A percentile compares a stretch with the other conserved stretches of the same genome.
Evolutionary conservation across 1,140 invertebrate genomes (phyloP).

Genomic region (Ylistrum balloti): DNA sequence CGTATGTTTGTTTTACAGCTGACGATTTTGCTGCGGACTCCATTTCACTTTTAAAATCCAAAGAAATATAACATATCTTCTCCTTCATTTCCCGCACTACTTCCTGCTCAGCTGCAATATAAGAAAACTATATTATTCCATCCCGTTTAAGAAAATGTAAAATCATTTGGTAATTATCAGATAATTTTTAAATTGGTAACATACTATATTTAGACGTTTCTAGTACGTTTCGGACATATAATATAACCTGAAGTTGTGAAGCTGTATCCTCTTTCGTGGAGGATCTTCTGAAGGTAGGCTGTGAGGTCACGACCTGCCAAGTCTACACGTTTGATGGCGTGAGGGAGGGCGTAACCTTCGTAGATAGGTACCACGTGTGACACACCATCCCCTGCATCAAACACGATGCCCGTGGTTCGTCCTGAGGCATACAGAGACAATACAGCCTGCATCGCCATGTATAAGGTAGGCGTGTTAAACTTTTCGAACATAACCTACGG

Average conservation of each 20-base stretch:
- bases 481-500: constrained; percentile 83
- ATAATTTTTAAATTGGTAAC: too few species aligned
- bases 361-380: constrained; percentile 94
- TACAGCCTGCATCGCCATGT: constrained; percentile 89
- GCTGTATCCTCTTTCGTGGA: constrained; percentile 97
- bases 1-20: constrained; percentile 77
- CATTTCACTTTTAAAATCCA: constrained; percentile 86
- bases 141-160: too few species aligned
- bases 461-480: constrained; percentile 96
- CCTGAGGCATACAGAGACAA: constrained; percentile 83
- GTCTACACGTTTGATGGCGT: constrained; percentile 94
- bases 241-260: constrained; percentile 87
- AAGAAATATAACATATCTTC: constrained; percentile 82
- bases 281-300: constrained; percentile 96
- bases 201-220: too few species aligned
- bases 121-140: constrained; percentile 78
- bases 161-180: too few species aligned
- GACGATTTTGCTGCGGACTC: constrained; percentile 89
- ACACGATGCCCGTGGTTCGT: constrained; percentile 94
- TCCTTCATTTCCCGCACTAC: constrained; percentile 94
- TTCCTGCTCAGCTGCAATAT: constrained; percentile 91
- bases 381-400: constrained; percentile 93
- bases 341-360: constrained; percentile 89
- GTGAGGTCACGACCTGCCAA: constrained; percentile 96
- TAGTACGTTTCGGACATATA: too few species aligned